Base-by-base conservation (phyloP, 2,113 vertebrate genomes). In the Osmerus eperlanus region DNA sequence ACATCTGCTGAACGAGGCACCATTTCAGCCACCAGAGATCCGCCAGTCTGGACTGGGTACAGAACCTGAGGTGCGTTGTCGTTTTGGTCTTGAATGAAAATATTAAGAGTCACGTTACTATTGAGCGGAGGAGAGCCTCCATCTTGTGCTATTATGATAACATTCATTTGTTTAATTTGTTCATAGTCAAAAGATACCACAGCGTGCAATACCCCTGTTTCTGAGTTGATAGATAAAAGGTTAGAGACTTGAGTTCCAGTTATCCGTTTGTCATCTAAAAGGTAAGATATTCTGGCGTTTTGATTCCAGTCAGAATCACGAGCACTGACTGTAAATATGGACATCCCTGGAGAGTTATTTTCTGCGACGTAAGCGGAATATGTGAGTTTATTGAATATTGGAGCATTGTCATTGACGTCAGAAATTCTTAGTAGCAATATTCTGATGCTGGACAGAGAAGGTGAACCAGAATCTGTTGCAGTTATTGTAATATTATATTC, bases 41-140 rank as follows among this genome's bases (percentile, higher is more conserved):
- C 72, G 0, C 80, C 72, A 36, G 82, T 78, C 78, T 74, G 84
- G 36, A 81, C 81, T 59, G 84, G 84, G 41, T 86, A 86, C 71
- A 86, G 76, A 18, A 85, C 77, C 68, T 82, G 81, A 87, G 84
- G 83, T 0, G 68, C 70, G 65, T 76, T 76, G 72, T 77, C 74
- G 52, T 79, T 78, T 67, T 78, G 73, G 60, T 76, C 81, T 53
- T 80, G 77, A 21, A 86, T 16, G 13, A 29, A 28, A 4, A 62
- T 13, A 13, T 12, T 62, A 14, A 63, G 74, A 21, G 81, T 77
- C 0, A 70, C 60, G 0, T 76, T 65, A 5, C 74, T 73, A 58
- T 53, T 76, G 55, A 76, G 28, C 12, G 76, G 76, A 64, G 76
- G 76, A 23, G 67, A 79, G 16, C 76, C 72, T 19, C 66, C 73